Percentiles rank a stretch among this genome's conserved stretches.
phyloP scores from a whole-genome alignment of 1,140 invertebrate species.

The Tetramorium alpestre region DNA sequence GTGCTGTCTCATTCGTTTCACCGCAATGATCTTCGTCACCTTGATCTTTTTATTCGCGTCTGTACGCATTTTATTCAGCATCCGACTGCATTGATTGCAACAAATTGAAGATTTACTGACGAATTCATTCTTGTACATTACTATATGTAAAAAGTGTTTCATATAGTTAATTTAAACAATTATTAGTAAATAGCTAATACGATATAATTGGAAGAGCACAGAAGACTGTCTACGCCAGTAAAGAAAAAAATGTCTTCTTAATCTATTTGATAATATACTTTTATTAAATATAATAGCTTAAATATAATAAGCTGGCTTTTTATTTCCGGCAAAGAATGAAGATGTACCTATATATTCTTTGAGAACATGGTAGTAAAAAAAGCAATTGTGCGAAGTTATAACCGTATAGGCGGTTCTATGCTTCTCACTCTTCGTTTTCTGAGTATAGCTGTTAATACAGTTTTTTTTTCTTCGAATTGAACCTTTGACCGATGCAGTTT shows the following conservation, averaged over 20 bases:
- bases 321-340: not conserved
- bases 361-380: not conserved
- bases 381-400: not conserved
- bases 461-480: constrained; percentile 2
- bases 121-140: not conserved
- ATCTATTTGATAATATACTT: not conserved
- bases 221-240: not conserved
- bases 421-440: not conserved
- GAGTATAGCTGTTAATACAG: not conserved
- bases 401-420: not conserved
- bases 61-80: not conserved
- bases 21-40: not conserved
- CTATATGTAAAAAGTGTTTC: not conserved
- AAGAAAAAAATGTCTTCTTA: not conserved
- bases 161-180: not conserved
- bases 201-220: not conserved
- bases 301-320: not conserved
- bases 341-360: not conserved
- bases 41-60: constrained; percentile 20
- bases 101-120: not conserved
- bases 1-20: not conserved
- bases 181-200: not conserved
- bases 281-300: not conserved
- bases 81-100: not conserved
- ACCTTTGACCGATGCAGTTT: constrained; percentile 86